Percentiles rank a stretch among this genome's conserved stretches.
Conservation (phyloP, 2,797 vertebrate genomes). For the Lindbergichthys nudifrons region DNA sequence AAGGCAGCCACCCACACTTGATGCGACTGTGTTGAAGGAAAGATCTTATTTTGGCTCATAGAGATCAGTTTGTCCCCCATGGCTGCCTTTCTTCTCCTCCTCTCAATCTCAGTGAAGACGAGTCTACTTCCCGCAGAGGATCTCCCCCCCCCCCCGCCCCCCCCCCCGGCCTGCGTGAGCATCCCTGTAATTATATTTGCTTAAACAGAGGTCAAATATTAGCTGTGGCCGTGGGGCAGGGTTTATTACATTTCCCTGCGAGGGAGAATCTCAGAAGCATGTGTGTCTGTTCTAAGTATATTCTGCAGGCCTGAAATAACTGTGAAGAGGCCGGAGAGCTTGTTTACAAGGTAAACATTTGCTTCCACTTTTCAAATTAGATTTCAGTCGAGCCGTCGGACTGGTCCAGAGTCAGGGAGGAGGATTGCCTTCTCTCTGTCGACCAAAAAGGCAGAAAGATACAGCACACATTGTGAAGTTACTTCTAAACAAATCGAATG, state of each 20-base stretch:
- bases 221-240: conserved; percentile 50
- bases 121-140: conserved; percentile 38
- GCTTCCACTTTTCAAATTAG: conserved; percentile 75
- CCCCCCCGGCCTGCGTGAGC: conserved; percentile 36
- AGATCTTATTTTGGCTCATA: conserved; percentile 45
- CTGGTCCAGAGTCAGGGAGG: conserved; percentile 34
- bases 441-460: not conserved
- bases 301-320: conserved; percentile 71
- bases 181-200: conserved; percentile 68
- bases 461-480: not conserved
- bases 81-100: conserved; percentile 12
- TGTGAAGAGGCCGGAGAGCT: conserved; percentile 53
- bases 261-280: conserved; percentile 49
- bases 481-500: not conserved
- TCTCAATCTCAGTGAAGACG: conserved; percentile 38
- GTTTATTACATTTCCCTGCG: conserved; percentile 57
- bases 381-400: conserved; percentile 48
- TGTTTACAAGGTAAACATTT: conserved; percentile 78
- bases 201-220: conserved; percentile 75
- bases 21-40: conserved; percentile 48
- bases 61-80: conserved; percentile 36
- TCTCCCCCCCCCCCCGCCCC: conserved; percentile 41
- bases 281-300: conserved; percentile 61
- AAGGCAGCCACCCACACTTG: conserved; percentile 42
- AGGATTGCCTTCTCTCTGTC: conserved; percentile 6